Percentiles rank a stretch among this genome's conserved stretches.
These are phyloP conservation scores for Nephrotoma guestfalica DNA, from an alignment of 2,888 invertebrate species.

Conservation along the genomic window DNA sequence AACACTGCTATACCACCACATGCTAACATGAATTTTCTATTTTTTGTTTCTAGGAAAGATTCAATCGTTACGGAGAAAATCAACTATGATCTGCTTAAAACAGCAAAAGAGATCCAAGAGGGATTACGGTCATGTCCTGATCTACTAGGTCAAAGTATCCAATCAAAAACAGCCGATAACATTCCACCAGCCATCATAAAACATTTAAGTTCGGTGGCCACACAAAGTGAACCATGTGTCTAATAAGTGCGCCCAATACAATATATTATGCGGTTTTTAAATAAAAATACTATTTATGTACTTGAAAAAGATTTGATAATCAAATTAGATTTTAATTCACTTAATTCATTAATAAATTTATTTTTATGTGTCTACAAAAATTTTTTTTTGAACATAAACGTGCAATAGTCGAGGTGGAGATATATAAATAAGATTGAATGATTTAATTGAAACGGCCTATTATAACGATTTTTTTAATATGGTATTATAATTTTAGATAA, in stretches of 20 bases:
- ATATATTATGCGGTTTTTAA: neutral
- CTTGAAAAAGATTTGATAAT: neutral
- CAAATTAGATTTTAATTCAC: neutral
- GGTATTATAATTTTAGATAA: neutral
- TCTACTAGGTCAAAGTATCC: slow-evolving; percentile 56
- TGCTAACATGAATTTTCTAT: slow-evolving; percentile 4
- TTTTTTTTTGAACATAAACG: neutral
- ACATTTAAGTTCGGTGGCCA: slow-evolving; percentile 23
- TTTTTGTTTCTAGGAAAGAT: slow-evolving; percentile 50
- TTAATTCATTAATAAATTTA: neutral
- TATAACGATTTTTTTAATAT: neutral
- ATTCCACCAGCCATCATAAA: slow-evolving; percentile 65
- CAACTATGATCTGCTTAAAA: slow-evolving; percentile 78
- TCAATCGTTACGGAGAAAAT: slow-evolving; percentile 77
- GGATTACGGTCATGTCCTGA: slow-evolving; percentile 58
- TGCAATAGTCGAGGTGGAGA: neutral
- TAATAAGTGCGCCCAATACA: neutral
- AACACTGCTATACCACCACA: too few relatives aligned
- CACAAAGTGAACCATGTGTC: neutral
- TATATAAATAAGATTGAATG: neutral
- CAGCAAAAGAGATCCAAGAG: slow-evolving; percentile 56
- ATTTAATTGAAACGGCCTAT: neutral
- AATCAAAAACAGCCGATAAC: slow-evolving; percentile 70
- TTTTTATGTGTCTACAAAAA: neutral
- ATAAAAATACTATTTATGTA: neutral